phyloP scores from a whole-genome alignment of 1,140 invertebrate genomes.

The Hermatobates lingyangjiaoensis region DNA sequence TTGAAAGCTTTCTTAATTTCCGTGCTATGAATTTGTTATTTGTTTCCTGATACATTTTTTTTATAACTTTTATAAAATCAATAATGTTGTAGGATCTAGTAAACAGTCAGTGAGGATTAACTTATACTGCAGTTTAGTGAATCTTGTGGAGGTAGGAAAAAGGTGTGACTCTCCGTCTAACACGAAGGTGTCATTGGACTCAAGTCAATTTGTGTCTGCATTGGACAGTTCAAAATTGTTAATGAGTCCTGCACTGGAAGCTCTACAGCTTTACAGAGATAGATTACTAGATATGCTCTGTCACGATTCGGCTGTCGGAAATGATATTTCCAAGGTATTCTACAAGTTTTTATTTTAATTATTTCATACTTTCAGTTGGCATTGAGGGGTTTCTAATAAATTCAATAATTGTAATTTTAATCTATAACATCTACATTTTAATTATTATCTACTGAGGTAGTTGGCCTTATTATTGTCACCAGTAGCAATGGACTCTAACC shows the following conservation, averaged over 20 bases:
- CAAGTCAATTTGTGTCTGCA: constrained; percentile 17
- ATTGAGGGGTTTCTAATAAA: too few relatives aligned
- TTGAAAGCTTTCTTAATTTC: too few relatives aligned
- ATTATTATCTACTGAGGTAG: too few relatives aligned
- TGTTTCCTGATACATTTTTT: too few relatives aligned
- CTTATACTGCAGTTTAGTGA: constrained; percentile 54
- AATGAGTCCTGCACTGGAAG: constrained; percentile 28
- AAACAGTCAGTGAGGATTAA: constrained; percentile 69
- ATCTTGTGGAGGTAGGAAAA: constrained; percentile 55
- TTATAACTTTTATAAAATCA: too few relatives aligned
- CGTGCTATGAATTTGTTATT: too few relatives aligned
- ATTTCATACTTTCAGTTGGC: neutral
- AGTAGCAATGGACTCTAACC: too few relatives aligned
- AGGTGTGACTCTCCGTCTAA: neutral
- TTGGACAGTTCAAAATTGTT: constrained; percentile 23
- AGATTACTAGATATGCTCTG: constrained; percentile 65
- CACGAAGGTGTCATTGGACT: neutral
- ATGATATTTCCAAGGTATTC: constrained; percentile 63
- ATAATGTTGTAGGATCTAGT: constrained; percentile 42
- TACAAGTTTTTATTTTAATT: constrained; percentile 15
- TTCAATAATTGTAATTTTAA: too few relatives aligned
- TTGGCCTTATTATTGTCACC: too few relatives aligned
- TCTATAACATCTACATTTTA: too few relatives aligned
- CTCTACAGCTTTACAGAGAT: constrained; percentile 52
- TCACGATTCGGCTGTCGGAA: constrained; percentile 66